Evolutionary conservation across 2,797 vertebrate species (phyloP).

Genomic region (Sebastiscus albofasciatus): DNA sequence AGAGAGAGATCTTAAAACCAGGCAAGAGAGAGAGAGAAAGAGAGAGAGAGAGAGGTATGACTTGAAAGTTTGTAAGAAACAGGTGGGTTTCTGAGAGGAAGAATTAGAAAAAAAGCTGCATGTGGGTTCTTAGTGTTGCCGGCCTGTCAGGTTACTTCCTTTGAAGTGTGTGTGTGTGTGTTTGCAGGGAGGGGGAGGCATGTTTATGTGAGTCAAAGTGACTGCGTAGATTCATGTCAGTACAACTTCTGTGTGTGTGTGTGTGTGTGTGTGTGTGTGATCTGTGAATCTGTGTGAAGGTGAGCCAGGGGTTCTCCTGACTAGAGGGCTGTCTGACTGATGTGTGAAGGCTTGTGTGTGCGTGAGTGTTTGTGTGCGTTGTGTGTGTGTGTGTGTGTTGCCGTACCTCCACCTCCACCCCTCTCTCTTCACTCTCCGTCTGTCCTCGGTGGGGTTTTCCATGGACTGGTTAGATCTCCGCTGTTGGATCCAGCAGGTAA

Average conservation of each 20-base stretch:
- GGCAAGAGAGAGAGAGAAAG: neutral
- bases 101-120: constrained; percentile 49
- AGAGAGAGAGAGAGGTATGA: constrained; percentile 23
- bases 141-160: constrained; percentile 71
- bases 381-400: neutral
- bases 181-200: constrained; percentile 63
- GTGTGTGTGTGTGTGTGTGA: constrained; percentile 65
- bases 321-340: constrained; percentile 82
- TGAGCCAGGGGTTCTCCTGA: constrained; percentile 87
- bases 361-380: constrained; percentile 46
- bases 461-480: constrained; percentile 58
- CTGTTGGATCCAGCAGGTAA: constrained; percentile 40
- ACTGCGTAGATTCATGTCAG: constrained; percentile 76
- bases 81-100: constrained; percentile 65
- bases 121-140: constrained; percentile 72
- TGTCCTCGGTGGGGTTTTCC: constrained; percentile 76
- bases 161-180: constrained; percentile 74
- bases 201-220: constrained; percentile 80
- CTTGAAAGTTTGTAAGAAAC: constrained; percentile 67
- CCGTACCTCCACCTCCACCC: constrained; percentile 31
- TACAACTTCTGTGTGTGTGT: constrained; percentile 54
- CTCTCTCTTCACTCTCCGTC: constrained; percentile 26
- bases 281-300: constrained; percentile 84
- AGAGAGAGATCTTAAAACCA: constrained; percentile 26
- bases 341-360: constrained; percentile 64